A percentile compares a stretch with the other conserved stretches of the same genome.
phyloP scores from a whole-genome alignment of 2,797 vertebrate genomes.

The Macroramphosus scolopax region DNA sequence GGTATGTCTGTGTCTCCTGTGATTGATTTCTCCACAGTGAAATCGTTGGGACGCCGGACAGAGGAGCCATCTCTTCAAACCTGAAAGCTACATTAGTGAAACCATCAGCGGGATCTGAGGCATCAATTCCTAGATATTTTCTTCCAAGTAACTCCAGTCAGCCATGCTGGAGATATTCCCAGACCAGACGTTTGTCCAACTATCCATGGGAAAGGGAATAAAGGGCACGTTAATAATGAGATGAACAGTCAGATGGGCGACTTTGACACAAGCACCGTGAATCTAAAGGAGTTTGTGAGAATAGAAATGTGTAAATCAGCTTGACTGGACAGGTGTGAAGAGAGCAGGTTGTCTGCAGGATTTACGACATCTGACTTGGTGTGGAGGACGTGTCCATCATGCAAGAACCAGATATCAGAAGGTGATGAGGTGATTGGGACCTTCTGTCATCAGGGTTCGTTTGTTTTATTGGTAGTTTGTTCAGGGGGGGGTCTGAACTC shows the following conservation, averaged over 20 bases:
- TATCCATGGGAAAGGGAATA: slow-evolving; percentile 7
- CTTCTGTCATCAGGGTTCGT: no score
- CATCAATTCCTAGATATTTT: slow-evolving; percentile 10
- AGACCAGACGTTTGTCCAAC: slow-evolving; percentile 15
- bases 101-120: slow-evolving; percentile 16
- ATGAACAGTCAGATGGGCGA: no score
- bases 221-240: not conserved
- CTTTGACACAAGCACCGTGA: no score
- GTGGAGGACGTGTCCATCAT: no score
- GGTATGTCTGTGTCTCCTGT: slow-evolving; percentile 7
- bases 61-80: slow-evolving; percentile 9
- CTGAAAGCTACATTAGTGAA: slow-evolving; percentile 4
- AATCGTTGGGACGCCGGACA: slow-evolving; percentile 8
- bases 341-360: no score
- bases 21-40: slow-evolving; percentile 16
- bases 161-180: slow-evolving; percentile 4
- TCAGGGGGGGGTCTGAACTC: slow-evolving; percentile 13
- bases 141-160: slow-evolving; percentile 6
- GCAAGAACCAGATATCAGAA: no score
- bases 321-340: no score
- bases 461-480: slow-evolving; percentile 4
- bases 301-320: no score
- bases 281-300: no score
- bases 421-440: no score
- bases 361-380: no score